A percentile compares a stretch with the other conserved stretches of the same genome.
These are phyloP conservation scores for Belonocnema kinseyi DNA, from an alignment of 1,140 invertebrate genomes.

Conservation along the genomic window DNA sequence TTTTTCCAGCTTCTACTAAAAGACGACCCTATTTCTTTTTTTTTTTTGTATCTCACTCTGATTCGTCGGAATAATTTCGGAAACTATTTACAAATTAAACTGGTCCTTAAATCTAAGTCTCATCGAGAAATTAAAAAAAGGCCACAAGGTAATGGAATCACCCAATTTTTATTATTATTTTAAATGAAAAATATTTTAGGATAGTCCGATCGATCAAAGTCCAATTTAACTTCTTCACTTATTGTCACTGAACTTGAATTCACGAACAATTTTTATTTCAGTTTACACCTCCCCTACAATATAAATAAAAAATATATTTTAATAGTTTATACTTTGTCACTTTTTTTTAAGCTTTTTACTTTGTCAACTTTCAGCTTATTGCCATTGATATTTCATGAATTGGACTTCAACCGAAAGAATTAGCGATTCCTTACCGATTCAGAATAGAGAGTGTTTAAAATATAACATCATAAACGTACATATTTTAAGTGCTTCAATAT, in stretches of 20 bases:
- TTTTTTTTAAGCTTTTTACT: background rate
- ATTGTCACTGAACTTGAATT: conserved; percentile 26
- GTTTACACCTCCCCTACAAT: conserved; percentile 13
- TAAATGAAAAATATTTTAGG: conserved; percentile 2
- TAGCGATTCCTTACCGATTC: background rate
- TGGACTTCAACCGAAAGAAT: conserved; percentile 6
- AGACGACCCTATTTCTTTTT: background rate
- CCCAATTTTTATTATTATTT: background rate
- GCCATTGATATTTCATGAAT: conserved; percentile 7
- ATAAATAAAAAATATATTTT: conserved; percentile 23
- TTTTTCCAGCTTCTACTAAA: conserved; percentile 1
- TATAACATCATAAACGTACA: conserved; percentile 23
- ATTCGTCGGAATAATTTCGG: background rate
- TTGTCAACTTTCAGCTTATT: conserved; percentile 15
- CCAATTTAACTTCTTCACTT: background rate
- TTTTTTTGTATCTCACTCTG: conserved; percentile 27
- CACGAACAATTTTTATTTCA: conserved; percentile 18
- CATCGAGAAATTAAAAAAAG: conserved; percentile 6
- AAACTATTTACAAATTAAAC: conserved; percentile 14
- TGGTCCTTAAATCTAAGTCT: conserved; percentile 9
- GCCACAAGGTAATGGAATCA: background rate
- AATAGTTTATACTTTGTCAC: no score
- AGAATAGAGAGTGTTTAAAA: conserved; percentile 15
- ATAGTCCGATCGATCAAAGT: background rate
- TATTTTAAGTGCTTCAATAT: conserved; percentile 6